Evolutionary conservation across 2,113 vertebrate species (phyloP).

Genomic region (Dinomys branickii): DNA sequence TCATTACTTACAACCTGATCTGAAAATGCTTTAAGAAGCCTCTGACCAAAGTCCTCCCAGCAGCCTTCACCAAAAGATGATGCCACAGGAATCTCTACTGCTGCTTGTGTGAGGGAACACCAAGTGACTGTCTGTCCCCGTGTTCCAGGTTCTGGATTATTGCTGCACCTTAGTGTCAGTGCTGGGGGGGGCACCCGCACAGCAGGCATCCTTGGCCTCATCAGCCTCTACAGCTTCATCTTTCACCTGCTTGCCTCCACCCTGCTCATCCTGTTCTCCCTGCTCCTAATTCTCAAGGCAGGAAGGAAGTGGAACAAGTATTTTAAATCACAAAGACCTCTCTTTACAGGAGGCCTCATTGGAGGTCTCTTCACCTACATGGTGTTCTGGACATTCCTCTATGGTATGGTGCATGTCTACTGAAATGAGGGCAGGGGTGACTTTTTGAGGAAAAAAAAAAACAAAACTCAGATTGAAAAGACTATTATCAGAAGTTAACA

Average conservation of each 20-base stretch:
- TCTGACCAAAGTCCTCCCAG: conserved; percentile 57
- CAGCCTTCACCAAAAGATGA: conserved; percentile 75
- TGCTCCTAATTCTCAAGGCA: conserved; percentile 95
- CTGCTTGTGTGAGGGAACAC: background rate
- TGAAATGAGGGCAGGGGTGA: conserved; percentile 76
- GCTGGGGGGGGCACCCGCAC: too few species aligned
- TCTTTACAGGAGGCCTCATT: conserved; percentile 96
- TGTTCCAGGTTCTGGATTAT: conserved; percentile 92
- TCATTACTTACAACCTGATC: background rate
- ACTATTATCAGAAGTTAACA: conserved; percentile 76
- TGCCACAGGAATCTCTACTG: fast-evolving
- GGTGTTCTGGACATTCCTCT: conserved; percentile 99
- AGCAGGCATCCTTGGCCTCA: conserved; percentile 77
- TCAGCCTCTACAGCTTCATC: conserved; percentile 95
- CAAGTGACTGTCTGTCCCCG: background rate
- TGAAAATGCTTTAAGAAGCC: background rate
- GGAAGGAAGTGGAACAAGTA: conserved; percentile 97
- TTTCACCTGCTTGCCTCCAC: conserved; percentile 96
- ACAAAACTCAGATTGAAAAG: conserved; percentile 9
- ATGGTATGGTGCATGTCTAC: conserved; percentile 99
- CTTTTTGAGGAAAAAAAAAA: background rate
- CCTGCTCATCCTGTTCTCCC: conserved; percentile 94
- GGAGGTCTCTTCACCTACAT: conserved; percentile 98
- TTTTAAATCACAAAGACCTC: conserved; percentile 95
- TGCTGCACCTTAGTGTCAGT: conserved; percentile 98